Evolutionary conservation across 1,140 invertebrate genomes (phyloP), one percentile per base, ranked within the genome.

Genomic region (Drosophila nannoptera): DNA sequence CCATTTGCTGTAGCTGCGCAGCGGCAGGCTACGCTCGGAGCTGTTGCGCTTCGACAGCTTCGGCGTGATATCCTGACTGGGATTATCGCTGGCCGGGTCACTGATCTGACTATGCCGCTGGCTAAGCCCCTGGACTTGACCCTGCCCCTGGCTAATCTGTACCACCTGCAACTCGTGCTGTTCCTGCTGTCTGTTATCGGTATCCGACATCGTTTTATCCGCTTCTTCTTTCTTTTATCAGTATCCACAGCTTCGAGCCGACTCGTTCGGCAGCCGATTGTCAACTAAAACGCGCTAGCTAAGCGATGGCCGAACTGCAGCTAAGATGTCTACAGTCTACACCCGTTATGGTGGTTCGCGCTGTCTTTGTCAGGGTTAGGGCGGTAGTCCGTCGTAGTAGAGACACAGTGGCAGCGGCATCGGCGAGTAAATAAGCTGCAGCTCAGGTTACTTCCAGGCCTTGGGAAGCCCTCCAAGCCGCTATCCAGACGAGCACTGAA

Each of bases 1-100:
- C 91, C 91, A 92, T 71, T 90, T 89, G 48, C 81, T 90, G 61
- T 91, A 91, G 77, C 88, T 90, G 29, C 90, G 75, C 50, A 89
- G 40, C 1, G 88, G 87, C 11, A 89, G 33, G 62, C 81, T 89
- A 12, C 86, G 55, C 65, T 89, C 87, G 8, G 81, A 87, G 52
- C 87, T 88, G 58, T 87, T 87, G 33, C 87, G 68, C 40, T 84
- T 88, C 3, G 87, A 88, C 0, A 87, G 35, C 46, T 83, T 75
- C 0, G 80, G 82, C 6, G 78, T 87, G 46, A 49, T 82, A 16
- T 83, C 83, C 69, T 70, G 16, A 9, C 82, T 84, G 63, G 75
- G 65, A 38, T 68, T 54, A 14, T 83, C 69, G 12, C 67, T 86
- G 48, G 43, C 56, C 38, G 38, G 22, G 22, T 22, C 22, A 22